Evolutionary conservation across 2,797 vertebrate species (phyloP).

Genomic region (Sternotherus odoratus): DNA sequence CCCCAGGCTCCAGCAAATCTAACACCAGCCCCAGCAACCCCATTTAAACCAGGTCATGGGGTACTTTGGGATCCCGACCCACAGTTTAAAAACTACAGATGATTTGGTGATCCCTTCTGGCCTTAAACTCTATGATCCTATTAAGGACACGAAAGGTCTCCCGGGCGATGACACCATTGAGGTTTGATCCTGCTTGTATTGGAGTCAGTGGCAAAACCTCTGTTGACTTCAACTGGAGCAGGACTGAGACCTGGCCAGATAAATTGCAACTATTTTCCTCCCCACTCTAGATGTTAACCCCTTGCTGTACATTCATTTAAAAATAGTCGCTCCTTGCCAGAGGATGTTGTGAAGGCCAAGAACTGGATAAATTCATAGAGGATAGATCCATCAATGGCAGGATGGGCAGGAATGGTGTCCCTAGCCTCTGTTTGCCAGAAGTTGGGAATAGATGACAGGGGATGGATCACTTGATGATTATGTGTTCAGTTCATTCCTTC

Average conservation of each 20-base stretch:
- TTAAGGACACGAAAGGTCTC: not conserved
- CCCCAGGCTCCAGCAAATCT: no score
- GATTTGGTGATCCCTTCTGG: not conserved
- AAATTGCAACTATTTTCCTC: not conserved
- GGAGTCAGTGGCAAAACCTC: not conserved
- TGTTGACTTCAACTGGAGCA: not conserved
- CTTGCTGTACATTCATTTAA: not conserved
- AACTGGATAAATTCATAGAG: no score
- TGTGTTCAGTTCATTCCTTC: no score
- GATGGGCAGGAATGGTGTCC: no score
- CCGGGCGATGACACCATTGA: not conserved
- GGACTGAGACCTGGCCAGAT: fast-evolving
- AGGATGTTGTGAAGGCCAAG: no score
- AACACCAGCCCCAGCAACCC: no score
- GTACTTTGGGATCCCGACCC: no score
- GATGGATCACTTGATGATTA: no score
- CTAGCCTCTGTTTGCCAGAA: no score
- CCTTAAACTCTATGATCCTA: not conserved
- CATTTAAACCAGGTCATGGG: no score
- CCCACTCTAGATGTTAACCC: fast-evolving
- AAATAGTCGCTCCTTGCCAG: not conserved
- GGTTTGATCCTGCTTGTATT: not conserved
- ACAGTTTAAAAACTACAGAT: not conserved
- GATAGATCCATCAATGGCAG: no score
- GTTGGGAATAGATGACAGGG: no score